Conservation (phyloP, 1,140 invertebrate species). For the Saxidomus purpurata region DNA sequence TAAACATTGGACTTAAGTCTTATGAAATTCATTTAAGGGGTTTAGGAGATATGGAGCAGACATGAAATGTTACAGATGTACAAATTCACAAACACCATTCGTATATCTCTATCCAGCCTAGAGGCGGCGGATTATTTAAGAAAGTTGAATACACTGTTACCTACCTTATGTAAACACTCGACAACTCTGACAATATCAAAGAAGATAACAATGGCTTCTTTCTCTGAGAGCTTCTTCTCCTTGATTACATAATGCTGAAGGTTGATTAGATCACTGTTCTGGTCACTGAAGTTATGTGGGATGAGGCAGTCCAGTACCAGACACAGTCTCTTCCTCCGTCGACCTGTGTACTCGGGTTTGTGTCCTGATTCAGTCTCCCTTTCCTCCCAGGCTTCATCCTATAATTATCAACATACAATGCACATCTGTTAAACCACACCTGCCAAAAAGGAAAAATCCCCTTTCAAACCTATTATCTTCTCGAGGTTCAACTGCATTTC, state of each 20-base stretch:
- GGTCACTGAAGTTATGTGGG: constrained; percentile 91
- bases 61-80: too few relatives aligned
- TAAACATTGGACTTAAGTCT: too few relatives aligned
- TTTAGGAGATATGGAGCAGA: too few relatives aligned
- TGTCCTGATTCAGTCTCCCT: constrained; percentile 85
- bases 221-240: constrained; percentile 93
- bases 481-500: too few relatives aligned
- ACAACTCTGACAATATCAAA: constrained; percentile 93
- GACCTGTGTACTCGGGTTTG: constrained; percentile 89
- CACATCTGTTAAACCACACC: too few relatives aligned
- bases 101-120: too few relatives aligned
- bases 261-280: constrained; percentile 91
- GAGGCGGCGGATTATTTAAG: too few relatives aligned
- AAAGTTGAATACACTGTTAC: too few relatives aligned
- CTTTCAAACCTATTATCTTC: too few relatives aligned
- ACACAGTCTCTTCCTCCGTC: constrained; percentile 90
- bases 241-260: constrained; percentile 94
- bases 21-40: too few relatives aligned
- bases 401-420: constrained; percentile 33
- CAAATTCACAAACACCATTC: too few relatives aligned
- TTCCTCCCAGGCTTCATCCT: constrained; percentile 92
- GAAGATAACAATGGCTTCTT: constrained; percentile 92
- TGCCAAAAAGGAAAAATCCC: too few relatives aligned
- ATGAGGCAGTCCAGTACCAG: constrained; percentile 93
- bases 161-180: constrained; percentile 92